phyloP scores from a whole-genome alignment of 2,113 vertebrate species.

The Eretmochelys imbricata region DNA sequence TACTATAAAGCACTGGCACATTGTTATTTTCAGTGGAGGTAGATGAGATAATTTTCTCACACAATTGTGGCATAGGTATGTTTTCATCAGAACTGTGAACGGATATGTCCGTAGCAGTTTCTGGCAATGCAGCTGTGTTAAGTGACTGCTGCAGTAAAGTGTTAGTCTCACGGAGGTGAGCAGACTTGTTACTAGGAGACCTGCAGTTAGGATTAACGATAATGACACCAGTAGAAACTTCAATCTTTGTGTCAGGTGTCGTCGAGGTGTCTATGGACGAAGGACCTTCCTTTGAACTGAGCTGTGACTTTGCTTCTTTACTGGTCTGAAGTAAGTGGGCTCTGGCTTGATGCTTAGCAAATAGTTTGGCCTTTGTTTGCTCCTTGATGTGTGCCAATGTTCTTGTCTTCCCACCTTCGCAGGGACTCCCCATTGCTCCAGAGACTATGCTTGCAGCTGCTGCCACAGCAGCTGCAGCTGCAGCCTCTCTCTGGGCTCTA shows the following conservation, averaged over 20 bases:
- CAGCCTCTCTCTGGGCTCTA: constrained; percentile 86
- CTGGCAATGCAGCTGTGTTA: constrained; percentile 73
- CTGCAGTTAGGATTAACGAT: constrained; percentile 88
- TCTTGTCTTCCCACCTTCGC: constrained; percentile 82
- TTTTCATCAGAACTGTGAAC: constrained; percentile 80
- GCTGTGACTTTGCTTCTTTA: constrained; percentile 78
- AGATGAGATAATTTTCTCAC: constrained; percentile 84
- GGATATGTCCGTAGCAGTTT: constrained; percentile 79
- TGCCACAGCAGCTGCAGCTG: constrained; percentile 83
- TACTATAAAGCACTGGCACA: constrained; percentile 83
- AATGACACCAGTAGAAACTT: constrained; percentile 85
- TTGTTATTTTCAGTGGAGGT: constrained; percentile 85
- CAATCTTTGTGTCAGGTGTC: constrained; percentile 78
- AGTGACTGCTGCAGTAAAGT: constrained; percentile 76
- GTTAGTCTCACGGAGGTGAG: constrained; percentile 77
- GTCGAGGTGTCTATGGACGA: constrained; percentile 72
- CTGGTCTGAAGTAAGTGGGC: constrained; percentile 79
- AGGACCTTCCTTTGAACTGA: constrained; percentile 77
- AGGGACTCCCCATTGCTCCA: constrained; percentile 81
- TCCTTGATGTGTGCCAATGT: constrained; percentile 88
- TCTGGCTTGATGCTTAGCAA: constrained; percentile 86
- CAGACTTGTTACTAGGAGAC: constrained; percentile 84
- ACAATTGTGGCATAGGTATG: constrained; percentile 78
- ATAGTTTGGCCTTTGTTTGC: constrained; percentile 87
- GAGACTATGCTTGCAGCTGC: constrained; percentile 84